Evolutionary conservation across 2,113 vertebrate genomes (phyloP).

Genomic region (Copsychus sechellarum): DNA sequence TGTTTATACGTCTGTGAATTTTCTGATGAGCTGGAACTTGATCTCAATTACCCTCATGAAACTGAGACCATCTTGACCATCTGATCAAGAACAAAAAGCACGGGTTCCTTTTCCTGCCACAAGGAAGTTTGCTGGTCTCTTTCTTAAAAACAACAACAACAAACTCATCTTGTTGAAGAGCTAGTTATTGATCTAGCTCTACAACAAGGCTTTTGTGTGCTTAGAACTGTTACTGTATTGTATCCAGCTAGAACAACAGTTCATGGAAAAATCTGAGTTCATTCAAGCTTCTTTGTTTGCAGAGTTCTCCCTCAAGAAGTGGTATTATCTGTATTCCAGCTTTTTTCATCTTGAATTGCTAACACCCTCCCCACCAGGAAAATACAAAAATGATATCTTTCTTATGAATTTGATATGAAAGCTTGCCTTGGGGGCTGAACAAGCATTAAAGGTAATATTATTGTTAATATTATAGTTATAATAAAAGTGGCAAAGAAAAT

Average conservation of each 20-base stretch:
- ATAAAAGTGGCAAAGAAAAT: not conserved
- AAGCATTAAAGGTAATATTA: not conserved
- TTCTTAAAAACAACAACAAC: not conserved
- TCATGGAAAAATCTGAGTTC: not conserved
- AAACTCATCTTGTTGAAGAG: not conserved
- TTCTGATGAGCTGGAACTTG: not conserved
- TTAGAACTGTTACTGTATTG: not conserved
- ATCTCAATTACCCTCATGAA: slow-evolving; percentile 17
- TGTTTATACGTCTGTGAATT: not conserved
- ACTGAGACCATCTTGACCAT: not conserved
- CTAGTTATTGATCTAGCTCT: not conserved
- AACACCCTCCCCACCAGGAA: not conserved
- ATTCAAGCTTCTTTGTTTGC: not conserved
- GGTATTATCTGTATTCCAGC: not conserved
- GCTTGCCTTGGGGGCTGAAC: not conserved
- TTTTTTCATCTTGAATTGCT: not conserved
- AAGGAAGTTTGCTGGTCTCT: not conserved
- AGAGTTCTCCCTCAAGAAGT: not conserved
- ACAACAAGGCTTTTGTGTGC: not conserved
- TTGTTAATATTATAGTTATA: not conserved
- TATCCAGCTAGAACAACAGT: not conserved
- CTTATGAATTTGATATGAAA: not conserved
- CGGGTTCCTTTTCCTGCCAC: not conserved
- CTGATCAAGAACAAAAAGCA: not conserved
- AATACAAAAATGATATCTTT: not conserved